Percentiles rank a stretch among this genome's conserved stretches.
Evolutionary conservation across 2,797 vertebrate species (phyloP).

Genomic region (Potorous gilbertii): DNA sequence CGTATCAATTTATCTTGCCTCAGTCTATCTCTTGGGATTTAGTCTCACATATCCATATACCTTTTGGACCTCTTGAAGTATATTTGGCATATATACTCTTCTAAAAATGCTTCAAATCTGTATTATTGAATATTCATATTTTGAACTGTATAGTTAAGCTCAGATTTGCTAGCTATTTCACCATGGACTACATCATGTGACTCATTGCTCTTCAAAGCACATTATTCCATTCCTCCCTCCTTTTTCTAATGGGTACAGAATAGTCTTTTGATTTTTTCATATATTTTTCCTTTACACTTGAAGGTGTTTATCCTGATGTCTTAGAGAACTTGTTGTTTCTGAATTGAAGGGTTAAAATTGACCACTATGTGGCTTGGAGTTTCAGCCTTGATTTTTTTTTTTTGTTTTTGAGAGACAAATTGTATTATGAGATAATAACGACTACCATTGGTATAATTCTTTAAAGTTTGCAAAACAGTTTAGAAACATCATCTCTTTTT

Average conservation of each 20-base stretch:
- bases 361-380: neutral
- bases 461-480: neutral
- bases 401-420: neutral
- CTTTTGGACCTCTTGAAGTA: neutral
- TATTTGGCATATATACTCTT: neutral
- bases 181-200: too few relatives aligned
- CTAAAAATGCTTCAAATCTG: neutral
- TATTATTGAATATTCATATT: neutral
- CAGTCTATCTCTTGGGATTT: neutral
- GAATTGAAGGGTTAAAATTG: neutral
- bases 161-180: neutral
- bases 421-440: neutral
- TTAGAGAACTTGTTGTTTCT: neutral
- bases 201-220: neutral
- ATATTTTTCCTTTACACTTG: neutral
- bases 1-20: neutral
- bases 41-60: neutral
- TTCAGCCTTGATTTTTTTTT: neutral
- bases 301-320: neutral
- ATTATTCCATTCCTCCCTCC: neutral
- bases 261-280: neutral
- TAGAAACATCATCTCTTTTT: neutral
- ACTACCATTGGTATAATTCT: neutral
- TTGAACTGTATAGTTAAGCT: neutral
- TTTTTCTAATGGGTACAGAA: neutral